phyloP scores from a whole-genome alignment of 2,888 invertebrate species.

The Creontiades dilutus region DNA sequence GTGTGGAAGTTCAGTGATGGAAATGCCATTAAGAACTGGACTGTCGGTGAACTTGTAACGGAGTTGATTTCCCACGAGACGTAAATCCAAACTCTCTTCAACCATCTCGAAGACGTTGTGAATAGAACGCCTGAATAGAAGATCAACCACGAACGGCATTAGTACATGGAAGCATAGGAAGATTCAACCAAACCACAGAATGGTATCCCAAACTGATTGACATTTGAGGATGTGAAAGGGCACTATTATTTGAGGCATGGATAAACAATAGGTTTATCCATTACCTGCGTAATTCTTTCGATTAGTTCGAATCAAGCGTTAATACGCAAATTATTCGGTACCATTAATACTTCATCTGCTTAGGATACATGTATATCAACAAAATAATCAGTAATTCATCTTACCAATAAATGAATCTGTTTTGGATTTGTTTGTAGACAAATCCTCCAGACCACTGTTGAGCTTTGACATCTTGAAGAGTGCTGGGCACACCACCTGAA shows the following conservation, averaged over 20 bases:
- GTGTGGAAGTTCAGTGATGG: conserved; percentile 86
- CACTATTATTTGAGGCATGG: too few species aligned
- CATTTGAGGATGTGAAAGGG: too few species aligned
- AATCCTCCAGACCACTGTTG: conserved; percentile 94
- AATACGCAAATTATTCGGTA: too few species aligned
- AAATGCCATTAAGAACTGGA: conserved; percentile 87
- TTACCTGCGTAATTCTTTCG: too few species aligned
- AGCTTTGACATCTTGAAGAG: conserved; percentile 94
- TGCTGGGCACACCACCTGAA: conserved; percentile 92
- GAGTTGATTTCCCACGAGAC: conserved; percentile 87
- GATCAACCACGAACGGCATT: neutral
- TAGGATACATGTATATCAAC: too few species aligned
- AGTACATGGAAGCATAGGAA: too few species aligned
- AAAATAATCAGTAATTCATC: too few species aligned
- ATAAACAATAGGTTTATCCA: too few species aligned
- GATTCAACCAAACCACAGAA: too few species aligned
- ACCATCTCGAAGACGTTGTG: conserved; percentile 93
- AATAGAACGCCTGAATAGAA: conserved; percentile 86
- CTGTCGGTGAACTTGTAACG: conserved; percentile 90
- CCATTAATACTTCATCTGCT: too few species aligned
- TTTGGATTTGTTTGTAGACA: conserved; percentile 86
- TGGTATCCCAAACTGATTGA: too few species aligned
- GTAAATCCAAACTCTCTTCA: conserved; percentile 93
- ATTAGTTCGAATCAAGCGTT: too few species aligned
- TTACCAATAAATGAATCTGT: conserved; percentile 95